Base-by-base conservation (phyloP, 92 coral and sea anemone species). In the Montipora capitata region DNA sequence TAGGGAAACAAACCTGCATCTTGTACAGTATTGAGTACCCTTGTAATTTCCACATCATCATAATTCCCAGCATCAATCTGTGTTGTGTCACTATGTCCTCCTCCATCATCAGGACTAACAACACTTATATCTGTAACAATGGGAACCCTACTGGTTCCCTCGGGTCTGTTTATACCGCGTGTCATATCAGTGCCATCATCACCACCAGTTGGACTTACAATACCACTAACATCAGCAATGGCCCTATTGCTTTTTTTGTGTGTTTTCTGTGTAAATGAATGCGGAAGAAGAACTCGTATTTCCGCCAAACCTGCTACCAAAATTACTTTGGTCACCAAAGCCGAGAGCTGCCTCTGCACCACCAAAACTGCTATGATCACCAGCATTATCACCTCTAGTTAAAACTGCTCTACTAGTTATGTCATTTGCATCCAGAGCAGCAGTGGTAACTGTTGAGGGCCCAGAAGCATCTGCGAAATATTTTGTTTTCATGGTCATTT, bases 21-120 rank as follows among this genome's bases (percentile, higher is more conserved):
- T 58, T 3, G 15, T 58, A 11, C n/a, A 58, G 64, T 13, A 11
- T 58, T 15, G 17, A 58, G 64, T 15, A 58, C 64, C 64, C 64
- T 58, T 58, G 64, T 58, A 15, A 58, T 58, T 58, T 58, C 64
- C 64, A 58, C 64, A 58, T 58, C 64, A 58, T 58, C 64, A 58
- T 48, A 5, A 48, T 48, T 48, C 7, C 10, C 64, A 58, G 64
- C 64, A 13, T 58, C 64, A 58, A 11, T 58, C n/a, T 58, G 64
- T 15, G 11, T 58, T 15, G 64, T 4, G 14, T 13, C 17, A 58
- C 17, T 58, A 6, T 15, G n/a, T 58, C n/a, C 14, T 13, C 14
- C 64, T 11, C n/a, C 15, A 58, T 58, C 64, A 58, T 58, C 11
- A 58, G 7, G 11, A 9, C 11, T 13, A 58, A 6, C 64, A 58